Evolutionary conservation across 2,113 vertebrate species (phyloP), one percentile per base, ranked within the genome.

Genomic region (Siniperca knerii): DNA sequence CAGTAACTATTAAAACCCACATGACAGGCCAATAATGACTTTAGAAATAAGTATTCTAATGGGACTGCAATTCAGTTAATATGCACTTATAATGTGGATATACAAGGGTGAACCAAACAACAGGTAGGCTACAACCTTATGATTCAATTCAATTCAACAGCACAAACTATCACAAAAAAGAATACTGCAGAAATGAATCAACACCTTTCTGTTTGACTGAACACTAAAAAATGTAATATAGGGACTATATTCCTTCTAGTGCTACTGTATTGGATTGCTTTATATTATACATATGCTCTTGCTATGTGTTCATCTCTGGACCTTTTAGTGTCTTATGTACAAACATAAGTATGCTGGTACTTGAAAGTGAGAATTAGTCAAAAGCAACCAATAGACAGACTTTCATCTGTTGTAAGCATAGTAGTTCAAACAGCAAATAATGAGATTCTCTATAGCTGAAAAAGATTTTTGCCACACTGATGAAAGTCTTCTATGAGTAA

Each of bases 341-440:
- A 44, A 37, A 77, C 2, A 75, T 25, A 46, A 80, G 16, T 57
- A 60, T 10, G 29, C 6, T 13, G 35, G 15, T 62, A 81, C 60
- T 83, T 75, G 8, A 80, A 83, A 87, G 74, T 46, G 16, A 33
- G 13, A 29, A 75, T 68, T 50, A 23, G 54, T 72, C 42, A 75
- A 74, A 62, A 88, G 64, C 77, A 73, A 12, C 52, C 57, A 55
- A 60, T 23, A n/a, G 44, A n/a, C 20, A 75, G 21, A 20, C 74
- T 79, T 86, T 79, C 60, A 79, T 82, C 68, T 65, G 7, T 2
- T 81, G 65, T 78, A 67, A 71, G 82, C n/a, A 0, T 8, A 64
- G 65, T 23, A 75, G 60, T 75, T 85, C 11, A 79, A 86, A 84
- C 48, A 82, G 75, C 35, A 79, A 67, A 89, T 72, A 79, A 74